Base-by-base conservation (phyloP, 2,888 invertebrate species). In the Stomorhina lunata region DNA sequence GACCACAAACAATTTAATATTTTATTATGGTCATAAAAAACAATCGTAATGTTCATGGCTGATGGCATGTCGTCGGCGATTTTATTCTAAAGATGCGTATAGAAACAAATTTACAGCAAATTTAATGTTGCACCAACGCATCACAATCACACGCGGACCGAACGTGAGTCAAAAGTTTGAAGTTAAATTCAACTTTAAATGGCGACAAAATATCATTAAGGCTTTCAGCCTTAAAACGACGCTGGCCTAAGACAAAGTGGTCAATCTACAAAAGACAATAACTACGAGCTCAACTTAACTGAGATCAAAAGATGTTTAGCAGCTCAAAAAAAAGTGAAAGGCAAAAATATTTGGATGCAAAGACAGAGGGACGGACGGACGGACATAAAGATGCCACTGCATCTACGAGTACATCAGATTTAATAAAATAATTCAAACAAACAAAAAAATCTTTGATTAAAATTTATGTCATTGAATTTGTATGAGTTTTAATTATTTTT, bases 51-150 rank as follows among this genome's bases (percentile, higher is more conserved):
- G 40, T 32, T 29, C 25, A n/a, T 34, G 34, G 65, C n/a, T 69
- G 66, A 73, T 59, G 37, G 63, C 32, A 50, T 59, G 61, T 45
- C 27, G 15, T 43, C 7, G 43, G 29, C 48, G 29, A 22, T 79
- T 79, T 71, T n/a, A 79, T 79, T 82, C 75, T 79, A 53, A 65
- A 71, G 66, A 79, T 82, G 82, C 79, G 82, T 82, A 37, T 45
- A 20, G 27, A 45, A 65, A 68, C 17, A 66, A 66, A 63, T 79
- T 63, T 72, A 65, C 32, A 22, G 65, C 34, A 77, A 55, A 73
- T 63, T 37, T 43, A 59, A 29, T 57, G 43, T 50, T 48, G 57
- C 45, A 43, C 40, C 29, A 61, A 65, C 32, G 45, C 15, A 22
- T 7, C 66, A 50, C 9, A 6, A 9, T 9, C 17, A 20, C 59